Evolutionary conservation across 1,140 invertebrate species (phyloP), one percentile per base, ranked within the genome.

Genomic region (Spodoptera frugiperda): DNA sequence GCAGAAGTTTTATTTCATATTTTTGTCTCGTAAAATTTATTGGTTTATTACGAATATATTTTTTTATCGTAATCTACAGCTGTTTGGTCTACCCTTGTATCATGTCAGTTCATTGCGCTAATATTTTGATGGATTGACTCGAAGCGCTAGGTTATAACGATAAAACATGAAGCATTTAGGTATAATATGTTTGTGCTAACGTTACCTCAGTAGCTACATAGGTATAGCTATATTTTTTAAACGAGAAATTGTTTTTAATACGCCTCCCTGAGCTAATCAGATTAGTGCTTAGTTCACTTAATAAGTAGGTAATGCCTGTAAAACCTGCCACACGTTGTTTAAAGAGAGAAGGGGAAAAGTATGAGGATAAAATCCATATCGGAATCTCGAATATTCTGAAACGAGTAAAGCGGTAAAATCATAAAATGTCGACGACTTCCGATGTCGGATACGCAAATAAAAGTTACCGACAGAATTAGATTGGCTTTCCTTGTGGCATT

Each of bases 91-190:
- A 49, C 19, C 57, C 44, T 63, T 44, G 44, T 14, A 46, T n/a
- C 11, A 6, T 70, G 46, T 39, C 57, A 65, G 48, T 51, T 75
- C 46, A 53, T 2, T 54, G 39, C 48, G 72, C 57, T 53, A 75
- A 75, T 75, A 75, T 75, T 65, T 63, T 65, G 72, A 75, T 75
- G 72, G 72, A 75, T 75, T 75, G 59, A 49, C 39, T 25, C 65
- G 57, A 75, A 21, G 30, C 49, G 10, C 25, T 25, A 25, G 25
- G 25, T 25, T 39, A 25, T 65, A 30, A 48, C 54, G 14, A 19
- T 15, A 72, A 55, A 72, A 72, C 55, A 57, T 39, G 33, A 21
- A 72, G 30, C 48, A n/a, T 39, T 39, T 39, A 39, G 4, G 1
- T 9, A 9, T 53, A 49, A 48, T 67, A 30, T 53, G 19, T 30